Base-by-base conservation (phyloP, 2,113 vertebrate species). In the Columbina picui region DNA sequence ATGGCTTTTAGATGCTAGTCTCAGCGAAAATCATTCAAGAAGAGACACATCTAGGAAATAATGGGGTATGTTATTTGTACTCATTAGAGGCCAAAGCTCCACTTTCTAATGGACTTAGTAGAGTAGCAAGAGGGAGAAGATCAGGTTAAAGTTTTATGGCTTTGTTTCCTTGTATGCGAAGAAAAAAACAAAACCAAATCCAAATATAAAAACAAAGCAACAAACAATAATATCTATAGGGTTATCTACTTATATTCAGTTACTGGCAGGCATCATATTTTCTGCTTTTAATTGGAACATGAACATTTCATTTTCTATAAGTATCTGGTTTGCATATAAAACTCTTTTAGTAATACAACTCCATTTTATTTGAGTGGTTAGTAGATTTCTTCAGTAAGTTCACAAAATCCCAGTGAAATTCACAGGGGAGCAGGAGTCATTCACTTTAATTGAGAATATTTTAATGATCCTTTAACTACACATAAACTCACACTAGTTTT, bases 371-470 rank as follows among this genome's bases (percentile, higher is more conserved):
- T 84, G 36, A 76, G 12, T 63, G 14, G 7, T 59, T 86, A 69
- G 30, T 69, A 73, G 52, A 93, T 52, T 56, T 84, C 76, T 87
- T 84, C 65, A 92, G 32, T 53, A 68, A 65, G 3, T 87, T 95
- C 70, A 89, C 41, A 94, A 68, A 90, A 79, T 65, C 25, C 17
- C 47, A 16, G n/a, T 53, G 63, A 91, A 93, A 93, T 90, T 80
- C 56, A 76, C n/a, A 43, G 34, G 29, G 29, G 11, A 92, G 52
- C 38, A 78, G n/a, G 45, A 70, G 8, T 69, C 1, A 59, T 84
- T 63, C 15, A 36, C 15, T 92, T 87, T 79, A 95, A 77, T 15
- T 55, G 34, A 84, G 71, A 81, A 69, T 74, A 88, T 88, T 93
- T 94, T 89, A 94, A 61, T 73, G n/a, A 27, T 85, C 89, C 50